These are phyloP conservation scores for Tetrao urogallus DNA, from an alignment of 2,113 vertebrate species.

Conservation along the genomic window DNA sequence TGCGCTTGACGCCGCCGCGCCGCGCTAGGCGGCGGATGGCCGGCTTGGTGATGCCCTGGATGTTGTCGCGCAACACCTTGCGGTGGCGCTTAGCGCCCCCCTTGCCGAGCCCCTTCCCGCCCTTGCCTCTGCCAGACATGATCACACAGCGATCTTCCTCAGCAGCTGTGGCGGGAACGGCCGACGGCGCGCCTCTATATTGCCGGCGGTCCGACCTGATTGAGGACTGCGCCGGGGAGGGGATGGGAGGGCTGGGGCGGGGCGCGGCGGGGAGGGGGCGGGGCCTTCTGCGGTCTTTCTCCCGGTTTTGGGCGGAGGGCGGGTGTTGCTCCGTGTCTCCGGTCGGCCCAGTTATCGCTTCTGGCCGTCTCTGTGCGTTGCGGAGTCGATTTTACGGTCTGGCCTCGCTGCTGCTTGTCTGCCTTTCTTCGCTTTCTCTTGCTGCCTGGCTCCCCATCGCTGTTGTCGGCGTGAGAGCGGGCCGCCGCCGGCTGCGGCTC, in stretches of 20 bases:
- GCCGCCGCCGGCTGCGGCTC: not conserved
- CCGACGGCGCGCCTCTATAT: accelerated
- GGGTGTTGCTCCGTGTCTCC: not conserved
- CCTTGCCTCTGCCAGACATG: not conserved
- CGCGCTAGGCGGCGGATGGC: slow-evolving; percentile 68
- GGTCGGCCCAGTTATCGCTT: not conserved
- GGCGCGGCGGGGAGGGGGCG: not conserved
- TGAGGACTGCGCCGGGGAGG: not conserved
- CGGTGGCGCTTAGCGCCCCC: slow-evolving; percentile 75
- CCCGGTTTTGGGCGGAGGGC: not conserved
- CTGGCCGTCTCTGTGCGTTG: too few species aligned
- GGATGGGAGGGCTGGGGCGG: too few species aligned
- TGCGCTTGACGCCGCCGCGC: slow-evolving; percentile 76
- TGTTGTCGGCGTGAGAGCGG: not conserved
- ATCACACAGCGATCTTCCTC: accelerated
- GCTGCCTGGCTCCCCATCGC: too few species aligned
- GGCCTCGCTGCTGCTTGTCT: too few species aligned
- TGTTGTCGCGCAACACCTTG: slow-evolving; percentile 78
- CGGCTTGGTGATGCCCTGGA: slow-evolving; percentile 81
- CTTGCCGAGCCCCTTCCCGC: not conserved
- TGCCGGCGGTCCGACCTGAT: not conserved
- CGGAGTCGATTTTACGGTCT: too few species aligned
- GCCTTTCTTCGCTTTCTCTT: too few species aligned
- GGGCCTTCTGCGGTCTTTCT: not conserved
- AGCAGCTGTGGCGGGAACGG: too few species aligned